phyloP scores from a whole-genome alignment of 2,888 invertebrate species.

The Luperina testacea region DNA sequence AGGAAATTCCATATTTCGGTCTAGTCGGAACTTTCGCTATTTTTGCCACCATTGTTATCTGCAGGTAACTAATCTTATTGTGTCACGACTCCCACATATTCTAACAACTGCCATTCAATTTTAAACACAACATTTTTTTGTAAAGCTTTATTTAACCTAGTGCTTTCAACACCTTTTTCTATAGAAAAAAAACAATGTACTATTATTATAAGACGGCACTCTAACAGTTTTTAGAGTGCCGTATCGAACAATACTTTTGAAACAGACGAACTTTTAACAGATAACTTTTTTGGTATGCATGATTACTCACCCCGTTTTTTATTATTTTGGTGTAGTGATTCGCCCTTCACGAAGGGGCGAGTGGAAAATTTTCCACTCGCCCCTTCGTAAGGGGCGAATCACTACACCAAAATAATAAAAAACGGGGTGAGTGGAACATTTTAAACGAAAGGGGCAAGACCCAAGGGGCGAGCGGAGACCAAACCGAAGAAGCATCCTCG shows the following conservation, averaged over 20 bases:
- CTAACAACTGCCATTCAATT: constrained; percentile 21
- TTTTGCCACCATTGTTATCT: constrained; percentile 29
- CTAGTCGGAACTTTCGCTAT: constrained; percentile 29
- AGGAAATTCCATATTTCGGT: background rate
- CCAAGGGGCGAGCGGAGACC: no score
- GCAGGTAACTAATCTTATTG: constrained; percentile 35
- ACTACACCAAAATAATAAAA: no score
- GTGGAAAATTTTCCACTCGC: no score
- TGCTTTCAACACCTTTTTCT: constrained; percentile 28
- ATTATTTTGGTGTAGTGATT: no score
- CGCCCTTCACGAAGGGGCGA: no score
- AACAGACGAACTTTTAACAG: background rate
- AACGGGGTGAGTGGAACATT: no score
- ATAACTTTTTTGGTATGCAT: no score
- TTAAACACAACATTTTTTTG: constrained; percentile 4
- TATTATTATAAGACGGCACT: constrained; percentile 22
- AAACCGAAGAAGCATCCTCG: no score
- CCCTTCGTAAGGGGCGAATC: no score
- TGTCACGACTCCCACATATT: constrained; percentile 39
- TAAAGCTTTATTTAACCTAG: background rate
- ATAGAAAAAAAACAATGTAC: constrained; percentile 11
- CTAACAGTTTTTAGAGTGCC: background rate
- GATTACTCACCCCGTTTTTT: no score
- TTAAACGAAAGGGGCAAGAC: no score
- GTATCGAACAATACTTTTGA: background rate